These are phyloP conservation scores for Archips crataeganus DNA, from an alignment of 2,888 invertebrate genomes.

Conservation along the genomic window DNA sequence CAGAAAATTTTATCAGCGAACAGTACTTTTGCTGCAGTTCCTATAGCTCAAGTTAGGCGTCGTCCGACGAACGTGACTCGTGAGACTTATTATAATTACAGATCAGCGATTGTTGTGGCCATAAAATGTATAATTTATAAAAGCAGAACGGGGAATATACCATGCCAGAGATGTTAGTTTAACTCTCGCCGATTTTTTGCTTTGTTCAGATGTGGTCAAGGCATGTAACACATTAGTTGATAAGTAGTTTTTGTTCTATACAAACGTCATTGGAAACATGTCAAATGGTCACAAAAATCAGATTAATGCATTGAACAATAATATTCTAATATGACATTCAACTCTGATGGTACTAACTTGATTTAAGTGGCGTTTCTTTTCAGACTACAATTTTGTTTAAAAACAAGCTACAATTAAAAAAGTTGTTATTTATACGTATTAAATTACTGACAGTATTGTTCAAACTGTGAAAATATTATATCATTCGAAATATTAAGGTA, in stretches of 20 bases:
- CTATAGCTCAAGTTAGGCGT: conserved; percentile 38
- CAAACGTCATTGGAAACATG: conserved; percentile 57
- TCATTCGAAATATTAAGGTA: neutral
- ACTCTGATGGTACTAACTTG: neutral
- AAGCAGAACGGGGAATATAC: conserved; percentile 69
- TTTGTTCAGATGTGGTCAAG: conserved; percentile 54
- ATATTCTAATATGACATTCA: conserved; percentile 28
- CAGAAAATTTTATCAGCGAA: conserved; percentile 25
- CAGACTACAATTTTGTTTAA: neutral
- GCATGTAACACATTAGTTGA: conserved; percentile 66
- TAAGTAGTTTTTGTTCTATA: conserved; percentile 57
- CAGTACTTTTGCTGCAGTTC: conserved; percentile 33
- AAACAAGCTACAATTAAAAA: neutral
- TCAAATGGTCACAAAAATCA: conserved; percentile 49
- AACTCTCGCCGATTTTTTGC: conserved; percentile 58
- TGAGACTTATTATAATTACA: conserved; percentile 82
- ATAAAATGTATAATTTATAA: conserved; percentile 83
- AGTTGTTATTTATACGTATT: neutral
- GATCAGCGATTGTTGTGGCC: conserved; percentile 81
- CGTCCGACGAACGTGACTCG: conserved; percentile 73
- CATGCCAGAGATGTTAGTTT: conserved; percentile 56
- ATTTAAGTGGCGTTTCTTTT: neutral
- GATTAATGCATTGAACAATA: conserved; percentile 43
- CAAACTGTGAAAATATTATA: neutral
- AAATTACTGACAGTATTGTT: neutral